Evolutionary conservation across 2,888 invertebrate species (phyloP), one percentile per base, ranked within the genome.

Genomic region (Tuta absoluta): DNA sequence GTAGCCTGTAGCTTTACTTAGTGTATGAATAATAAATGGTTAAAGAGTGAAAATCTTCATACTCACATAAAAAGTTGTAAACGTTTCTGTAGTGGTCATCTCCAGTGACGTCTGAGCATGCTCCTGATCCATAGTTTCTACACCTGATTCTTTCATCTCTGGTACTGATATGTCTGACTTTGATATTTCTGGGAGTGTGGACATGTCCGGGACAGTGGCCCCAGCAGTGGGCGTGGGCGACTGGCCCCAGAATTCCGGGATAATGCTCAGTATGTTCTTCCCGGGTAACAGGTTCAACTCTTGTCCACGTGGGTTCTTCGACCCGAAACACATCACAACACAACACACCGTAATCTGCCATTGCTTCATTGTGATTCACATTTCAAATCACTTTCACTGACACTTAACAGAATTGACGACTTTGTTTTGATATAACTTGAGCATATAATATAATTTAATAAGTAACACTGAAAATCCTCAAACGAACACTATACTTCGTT

Each of bases 321-420:
- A 67, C 67, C 71, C 75, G 19, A 75, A 63, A n/a, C 77, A 70
- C 65, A 80, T 68, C 33, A 81, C 65, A 17, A 81, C 68, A 70
- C 73, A 78, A 63, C 73, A 80, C 38, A 82, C 17, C 19, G 73
- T 69, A 23, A 77, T 73, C 64, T 74, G 76, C 77, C 82, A 83
- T 79, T 64, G 72, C 76, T 67, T 79, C 87, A 84, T 85, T 62
- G 68, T 84, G 69, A 60, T 72, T 68, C 23, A 62, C 69, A 73
- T 77, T 58, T 37, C 38, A 64, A 41, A 37, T 38, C 21, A 38
- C 37, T 24, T 19, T 33, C 33, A 33, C 33, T 33, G n/a, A 1
- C 56, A 28, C 28, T 28, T 28, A 28, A 56, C 56, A 14, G 3
- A 17, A 17, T 11, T 49, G 11, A 17, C 21, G n/a, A 19, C 21